Base-by-base conservation (phyloP, 1,140 invertebrate genomes). In the Bombus pyrosoma region DNA sequence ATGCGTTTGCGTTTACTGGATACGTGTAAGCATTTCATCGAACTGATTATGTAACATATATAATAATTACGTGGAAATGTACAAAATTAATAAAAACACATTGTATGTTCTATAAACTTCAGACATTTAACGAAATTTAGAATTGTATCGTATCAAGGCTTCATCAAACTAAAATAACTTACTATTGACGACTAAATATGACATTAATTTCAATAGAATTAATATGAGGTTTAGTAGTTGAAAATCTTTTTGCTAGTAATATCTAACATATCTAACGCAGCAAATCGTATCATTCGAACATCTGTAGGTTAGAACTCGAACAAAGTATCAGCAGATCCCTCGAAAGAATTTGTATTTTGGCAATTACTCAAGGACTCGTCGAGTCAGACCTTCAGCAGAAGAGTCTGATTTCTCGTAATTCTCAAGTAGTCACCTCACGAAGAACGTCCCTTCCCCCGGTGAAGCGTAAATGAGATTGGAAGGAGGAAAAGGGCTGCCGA, bases 381-480 rank as follows among this genome's bases (percentile, higher is more conserved):
- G 62, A 75, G 41, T 81, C 71, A 59, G 73, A 73, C 37, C 12
- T 78, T 81, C 62, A 25, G 43, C 9, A 32, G 53, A 41, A 57
- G 74, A 76, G 62, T 43, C 69, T 80, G 79, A 80, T 85, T 87
- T 75, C 68, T 74, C 34, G 64, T 71, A 73, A 57, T 89, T 72
- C 53, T 89, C 82, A 66, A 73, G 68, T 43, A 90, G 86, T 90
- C 85, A 66, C 59, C 81, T 89, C 89, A 89, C 87, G 84, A 53
- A 90, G 82, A 47, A 39, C 37, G 34, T 66, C 72, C 66, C 73
- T 39, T 72, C 68, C 47, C 37, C 28, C 28, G 59, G 69, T 69
- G 77, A 81, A 83, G 90, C 83, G 81, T 85, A 92, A 92, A 92
- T 92, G 86, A 91, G 88, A 90, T 89, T 87, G 86, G 68, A 91